Evolutionary conservation across 30 jellyfish, hydroid and myxozoan species (phyloP).

Genomic region (Chrysaora quinquecirrha): DNA sequence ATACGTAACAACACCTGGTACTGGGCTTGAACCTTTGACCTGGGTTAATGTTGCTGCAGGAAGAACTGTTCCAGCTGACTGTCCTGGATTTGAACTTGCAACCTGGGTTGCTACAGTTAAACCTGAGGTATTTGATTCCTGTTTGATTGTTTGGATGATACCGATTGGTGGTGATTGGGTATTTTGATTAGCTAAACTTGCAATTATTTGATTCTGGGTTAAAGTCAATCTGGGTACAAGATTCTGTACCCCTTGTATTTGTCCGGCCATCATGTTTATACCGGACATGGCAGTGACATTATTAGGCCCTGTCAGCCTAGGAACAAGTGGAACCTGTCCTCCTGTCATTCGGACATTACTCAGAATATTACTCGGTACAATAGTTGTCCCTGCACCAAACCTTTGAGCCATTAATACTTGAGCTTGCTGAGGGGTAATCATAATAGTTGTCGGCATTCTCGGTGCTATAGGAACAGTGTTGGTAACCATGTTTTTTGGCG

Average conservation of each 20-base stretch:
- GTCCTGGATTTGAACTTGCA: constrained; percentile 33
- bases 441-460: constrained; percentile 83
- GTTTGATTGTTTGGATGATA: constrained; percentile 44
- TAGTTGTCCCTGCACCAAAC: constrained; percentile 73
- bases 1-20: constrained; percentile 95
- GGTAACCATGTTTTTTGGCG: constrained; percentile 88
- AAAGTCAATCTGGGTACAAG: constrained; percentile 67
- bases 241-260: constrained; percentile 83
- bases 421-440: constrained; percentile 94
- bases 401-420: constrained; percentile 93
- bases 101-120: constrained; percentile 1
- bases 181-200: not conserved
- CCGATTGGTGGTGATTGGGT: constrained; percentile 26
- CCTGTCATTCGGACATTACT: constrained; percentile 87
- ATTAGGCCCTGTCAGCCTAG: constrained; percentile 80
- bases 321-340: constrained; percentile 83
- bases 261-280: constrained; percentile 65
- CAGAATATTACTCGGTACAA: constrained; percentile 72
- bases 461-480: constrained; percentile 97
- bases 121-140: constrained; percentile 51
- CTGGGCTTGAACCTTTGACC: constrained; percentile 75
- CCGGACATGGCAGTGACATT: constrained; percentile 68
- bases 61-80: constrained; percentile 58
- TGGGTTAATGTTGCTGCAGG: constrained; percentile 81
- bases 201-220: constrained; percentile 24